These are phyloP conservation scores for Valencia hispanica DNA, from an alignment of 2,797 vertebrate species.

Conservation along the genomic window DNA sequence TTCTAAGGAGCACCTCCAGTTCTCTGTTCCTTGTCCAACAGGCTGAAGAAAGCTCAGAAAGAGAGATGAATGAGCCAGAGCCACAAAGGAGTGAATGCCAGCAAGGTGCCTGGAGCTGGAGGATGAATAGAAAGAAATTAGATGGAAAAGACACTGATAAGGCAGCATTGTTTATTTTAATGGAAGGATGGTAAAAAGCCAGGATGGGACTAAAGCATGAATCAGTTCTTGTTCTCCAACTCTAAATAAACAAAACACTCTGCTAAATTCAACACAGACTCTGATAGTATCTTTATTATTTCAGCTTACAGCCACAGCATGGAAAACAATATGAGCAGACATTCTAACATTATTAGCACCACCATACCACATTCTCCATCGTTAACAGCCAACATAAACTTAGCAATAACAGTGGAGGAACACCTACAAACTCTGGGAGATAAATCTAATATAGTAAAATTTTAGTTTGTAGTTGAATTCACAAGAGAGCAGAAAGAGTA, in stretches of 20 bases:
- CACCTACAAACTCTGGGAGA: not conserved
- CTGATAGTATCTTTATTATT: conserved; percentile 37
- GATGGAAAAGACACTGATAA: conserved; percentile 38
- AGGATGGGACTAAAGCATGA: conserved; percentile 30
- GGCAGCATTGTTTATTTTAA: conserved; percentile 32
- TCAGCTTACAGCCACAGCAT: conserved; percentile 28
- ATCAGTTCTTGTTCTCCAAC: conserved; percentile 22
- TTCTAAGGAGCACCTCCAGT: conserved; percentile 48
- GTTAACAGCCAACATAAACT: conserved; percentile 24
- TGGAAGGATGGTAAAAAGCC: conserved; percentile 30
- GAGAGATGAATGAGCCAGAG: conserved; percentile 63
- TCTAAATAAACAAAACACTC: conserved; percentile 27
- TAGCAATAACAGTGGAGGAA: not conserved
- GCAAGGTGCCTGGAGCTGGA: conserved; percentile 31
- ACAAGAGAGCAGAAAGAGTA: not conserved
- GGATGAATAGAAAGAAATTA: conserved; percentile 46
- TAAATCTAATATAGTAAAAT: not conserved
- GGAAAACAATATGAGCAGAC: conserved; percentile 37
- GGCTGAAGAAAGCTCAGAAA: conserved; percentile 45
- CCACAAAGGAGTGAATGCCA: conserved; percentile 50
- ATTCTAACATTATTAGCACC: conserved; percentile 28
- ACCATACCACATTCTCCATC: conserved; percentile 12
- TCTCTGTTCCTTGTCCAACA: conserved; percentile 41
- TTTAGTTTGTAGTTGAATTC: not conserved
- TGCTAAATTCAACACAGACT: conserved; percentile 14